A percentile compares a stretch with the other conserved stretches of the same genome.
These are phyloP conservation scores for Tinea semifulvella DNA, from an alignment of 2,888 invertebrate species.

Conservation along the genomic window DNA sequence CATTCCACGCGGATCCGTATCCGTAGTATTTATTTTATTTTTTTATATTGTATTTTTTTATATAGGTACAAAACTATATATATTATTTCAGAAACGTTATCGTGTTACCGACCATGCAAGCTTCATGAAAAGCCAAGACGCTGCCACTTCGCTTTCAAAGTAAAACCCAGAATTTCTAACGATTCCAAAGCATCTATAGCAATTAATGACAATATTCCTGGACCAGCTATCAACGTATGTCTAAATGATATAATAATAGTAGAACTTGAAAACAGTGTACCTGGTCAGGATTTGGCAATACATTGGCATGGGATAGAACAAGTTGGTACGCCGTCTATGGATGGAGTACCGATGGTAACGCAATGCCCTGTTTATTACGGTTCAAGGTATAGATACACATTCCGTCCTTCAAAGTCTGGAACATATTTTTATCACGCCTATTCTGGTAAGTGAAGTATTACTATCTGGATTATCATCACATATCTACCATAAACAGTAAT, in stretches of 20 bases:
- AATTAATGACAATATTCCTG: constrained; percentile 50
- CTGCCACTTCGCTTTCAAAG: constrained; percentile 46
- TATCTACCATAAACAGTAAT: too few relatives aligned
- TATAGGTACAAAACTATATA: constrained; percentile 16
- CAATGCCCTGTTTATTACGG: constrained; percentile 78
- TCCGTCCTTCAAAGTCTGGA: constrained; percentile 72
- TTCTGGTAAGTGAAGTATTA: constrained; percentile 47
- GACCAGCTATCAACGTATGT: constrained; percentile 71
- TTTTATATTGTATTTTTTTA: background rate
- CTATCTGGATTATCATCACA: background rate
- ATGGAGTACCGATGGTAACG: constrained; percentile 79
- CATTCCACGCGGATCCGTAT: too few relatives aligned
- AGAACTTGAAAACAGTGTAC: constrained; percentile 75
- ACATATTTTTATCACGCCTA: constrained; percentile 80
- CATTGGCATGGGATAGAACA: constrained; percentile 80
- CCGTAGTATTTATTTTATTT: too few relatives aligned
- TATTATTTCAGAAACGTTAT: constrained; percentile 39
- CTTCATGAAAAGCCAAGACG: constrained; percentile 56
- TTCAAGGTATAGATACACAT: constrained; percentile 75
- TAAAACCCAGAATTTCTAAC: constrained; percentile 38
- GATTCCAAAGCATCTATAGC: constrained; percentile 38
- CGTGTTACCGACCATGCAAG: constrained; percentile 58
- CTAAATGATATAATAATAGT: constrained; percentile 77
- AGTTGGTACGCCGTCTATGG: constrained; percentile 75
- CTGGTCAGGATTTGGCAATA: constrained; percentile 72